Base-by-base conservation (phyloP, 2,113 vertebrate genomes). In the Hylia prasina region DNA sequence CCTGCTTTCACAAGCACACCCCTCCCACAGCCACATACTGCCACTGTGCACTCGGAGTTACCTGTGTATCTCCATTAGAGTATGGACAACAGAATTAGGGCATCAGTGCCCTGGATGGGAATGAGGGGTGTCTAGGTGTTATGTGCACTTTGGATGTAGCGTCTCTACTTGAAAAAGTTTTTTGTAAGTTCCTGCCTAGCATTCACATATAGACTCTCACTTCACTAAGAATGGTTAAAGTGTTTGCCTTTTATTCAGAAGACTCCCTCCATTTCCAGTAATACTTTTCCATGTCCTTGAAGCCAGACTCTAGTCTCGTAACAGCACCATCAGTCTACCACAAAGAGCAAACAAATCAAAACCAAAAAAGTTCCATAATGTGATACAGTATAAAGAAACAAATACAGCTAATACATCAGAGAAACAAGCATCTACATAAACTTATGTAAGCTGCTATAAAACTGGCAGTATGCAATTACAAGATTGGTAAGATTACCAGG, bases 211-310 rank as follows among this genome's bases (percentile, higher is more conserved):
- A 81, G 37, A 97, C 85, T 94, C 60, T 16, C 47, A 90, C 48
- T 87, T 66, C 57, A 50, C 3, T 65, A 45, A 64, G 48, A 81
- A 79, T 57, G 51, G 37, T 96, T 92, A 75, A 89, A 90, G 66
- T 33, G 68, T 96, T 95, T 73, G 89, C 88, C 47, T 80, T 97
- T 97, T 97, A 97, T 97, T 97, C 47, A 91, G 53, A 96, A 81
- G 51, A 91, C 78, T 92, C 28, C 25, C 33, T 92, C 56, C 1
- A 4, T 87, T 92, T 93, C 69, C 91, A 96, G 82, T 44, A n/a
- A 90, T 69, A 79, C 33, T 79, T 60, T 87, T 90, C 72, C 64
- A 71, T 22, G 45, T 68, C 81, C 76, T 94, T 75, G 61, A 82
- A 94, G 68, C 15, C 61, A 88, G 20, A 20, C 33, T 82, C 87